Evolutionary conservation across 2,113 vertebrate species (phyloP), one percentile per base, ranked within the genome.

Genomic region (Upupa epops): DNA sequence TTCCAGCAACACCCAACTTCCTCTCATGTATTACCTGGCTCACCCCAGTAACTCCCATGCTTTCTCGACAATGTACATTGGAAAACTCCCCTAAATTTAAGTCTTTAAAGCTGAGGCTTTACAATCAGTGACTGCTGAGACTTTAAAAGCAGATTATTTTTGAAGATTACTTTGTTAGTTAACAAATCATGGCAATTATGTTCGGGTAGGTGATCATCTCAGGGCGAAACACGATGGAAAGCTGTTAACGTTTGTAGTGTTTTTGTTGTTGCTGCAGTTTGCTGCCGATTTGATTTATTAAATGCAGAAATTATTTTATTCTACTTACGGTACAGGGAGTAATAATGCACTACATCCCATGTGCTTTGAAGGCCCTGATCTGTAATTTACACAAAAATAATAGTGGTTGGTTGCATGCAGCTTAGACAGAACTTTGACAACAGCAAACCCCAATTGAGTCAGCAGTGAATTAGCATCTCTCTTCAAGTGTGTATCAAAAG

Each of bases 1-100:
- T 45, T 45, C 63, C 36, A 25, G 29, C 2, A 1, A 4, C 2
- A 5, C 19, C 49, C 2, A 0, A 73, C n/a, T 7, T 22, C 59
- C 25, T 11, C 31, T 42, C 14, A 3, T 0, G 3, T 6, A 2
- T 24, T 34, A 5, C 52, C 14, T 13, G n/a, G 2, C 25, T 8
- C 6, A 2, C n/a, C 26, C 25, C 13, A 2, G 26, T 14, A 36
- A 17, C 25, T 48, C 12, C 84, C 4, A 25, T 13, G 65, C 31
- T 34, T 45, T 79, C 48, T 63, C 75, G n/a, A 3, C 45, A 3
- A 2, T 15, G 11, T 22, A 6, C 1, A 5, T 32, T 3, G 22
- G 4, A 9, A 7, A 8, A 0, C 37, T 65, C 9, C 36, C 29
- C 42, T 34, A 7, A n/a, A 40, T 17, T 24, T 45, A 49, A 46